phyloP scores from a whole-genome alignment of 1,140 invertebrate genomes.

The Monomorium pharaonis region DNA sequence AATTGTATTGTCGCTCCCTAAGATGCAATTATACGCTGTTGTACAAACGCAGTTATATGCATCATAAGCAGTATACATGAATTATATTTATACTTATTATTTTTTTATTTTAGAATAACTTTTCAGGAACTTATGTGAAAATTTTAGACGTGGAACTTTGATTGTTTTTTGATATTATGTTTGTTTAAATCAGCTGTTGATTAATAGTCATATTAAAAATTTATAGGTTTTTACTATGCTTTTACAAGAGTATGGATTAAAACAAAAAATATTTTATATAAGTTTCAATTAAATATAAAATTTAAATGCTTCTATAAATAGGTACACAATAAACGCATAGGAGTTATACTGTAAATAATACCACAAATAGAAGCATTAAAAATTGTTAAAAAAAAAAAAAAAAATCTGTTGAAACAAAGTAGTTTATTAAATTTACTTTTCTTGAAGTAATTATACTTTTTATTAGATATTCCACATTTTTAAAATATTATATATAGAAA shows the following conservation, averaged over 20 bases:
- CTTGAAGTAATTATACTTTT: neutral
- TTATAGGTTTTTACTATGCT: neutral
- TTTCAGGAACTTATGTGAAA: neutral
- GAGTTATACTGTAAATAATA: conserved; percentile 1
- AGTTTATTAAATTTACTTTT: neutral
- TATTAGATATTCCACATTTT: neutral
- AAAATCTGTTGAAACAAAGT: neutral
- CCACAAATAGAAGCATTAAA: neutral
- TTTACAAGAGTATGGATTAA: neutral
- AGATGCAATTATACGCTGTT: neutral
- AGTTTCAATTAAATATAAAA: neutral
- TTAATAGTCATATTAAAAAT: neutral
- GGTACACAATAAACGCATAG: neutral
- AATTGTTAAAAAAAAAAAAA: conserved; percentile 4
- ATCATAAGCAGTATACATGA: neutral
- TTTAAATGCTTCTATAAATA: neutral
- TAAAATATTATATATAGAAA: neutral
- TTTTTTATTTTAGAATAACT: conserved; percentile 1
- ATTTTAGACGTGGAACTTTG: neutral
- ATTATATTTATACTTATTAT: neutral
- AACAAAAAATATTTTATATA: neutral
- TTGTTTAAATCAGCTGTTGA: neutral
- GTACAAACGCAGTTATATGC: neutral
- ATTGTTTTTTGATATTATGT: neutral
- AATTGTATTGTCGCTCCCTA: neutral